Evolutionary conservation across 2,888 invertebrate genomes (phyloP).

Genomic region (Oxystoma pomonae): DNA sequence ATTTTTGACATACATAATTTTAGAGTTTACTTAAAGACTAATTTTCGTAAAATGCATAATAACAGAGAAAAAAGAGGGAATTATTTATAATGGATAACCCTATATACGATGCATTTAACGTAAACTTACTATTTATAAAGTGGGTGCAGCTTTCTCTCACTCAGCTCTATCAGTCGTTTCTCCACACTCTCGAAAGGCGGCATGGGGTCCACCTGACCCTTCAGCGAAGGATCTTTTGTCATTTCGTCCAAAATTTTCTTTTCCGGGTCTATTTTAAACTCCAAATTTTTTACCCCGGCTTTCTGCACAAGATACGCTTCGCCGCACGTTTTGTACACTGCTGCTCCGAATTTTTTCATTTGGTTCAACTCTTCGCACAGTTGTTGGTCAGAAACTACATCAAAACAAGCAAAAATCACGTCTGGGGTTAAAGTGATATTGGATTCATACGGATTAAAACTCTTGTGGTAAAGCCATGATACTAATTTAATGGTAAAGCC

Average conservation of each 20-base stretch:
- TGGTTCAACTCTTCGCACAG: constrained; percentile 1
- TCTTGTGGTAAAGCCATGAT: no score
- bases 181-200: constrained; percentile 38
- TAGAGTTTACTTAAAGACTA: no score
- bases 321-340: constrained; percentile 39
- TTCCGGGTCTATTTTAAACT: constrained; percentile 30
- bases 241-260: constrained; percentile 34
- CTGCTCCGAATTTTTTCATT: constrained; percentile 28
- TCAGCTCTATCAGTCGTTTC: constrained; percentile 37
- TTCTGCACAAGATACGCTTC: constrained; percentile 40
- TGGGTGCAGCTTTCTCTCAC: constrained; percentile 41
- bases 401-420: no score
- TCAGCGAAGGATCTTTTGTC: constrained; percentile 36
- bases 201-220: constrained; percentile 39
- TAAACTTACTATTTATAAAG: constrained; percentile 36
- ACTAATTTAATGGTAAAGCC: no score
- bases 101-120: no score
- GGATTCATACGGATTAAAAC: no score
- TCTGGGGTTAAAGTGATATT: no score
- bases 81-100: no score
- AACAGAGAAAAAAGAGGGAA: no score
- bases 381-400: constrained; percentile 13
- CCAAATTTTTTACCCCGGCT: constrained; percentile 24
- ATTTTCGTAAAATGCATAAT: no score
- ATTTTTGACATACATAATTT: no score